phyloP scores from a whole-genome alignment of 2,113 vertebrate species.

The Passer montanus region DNA sequence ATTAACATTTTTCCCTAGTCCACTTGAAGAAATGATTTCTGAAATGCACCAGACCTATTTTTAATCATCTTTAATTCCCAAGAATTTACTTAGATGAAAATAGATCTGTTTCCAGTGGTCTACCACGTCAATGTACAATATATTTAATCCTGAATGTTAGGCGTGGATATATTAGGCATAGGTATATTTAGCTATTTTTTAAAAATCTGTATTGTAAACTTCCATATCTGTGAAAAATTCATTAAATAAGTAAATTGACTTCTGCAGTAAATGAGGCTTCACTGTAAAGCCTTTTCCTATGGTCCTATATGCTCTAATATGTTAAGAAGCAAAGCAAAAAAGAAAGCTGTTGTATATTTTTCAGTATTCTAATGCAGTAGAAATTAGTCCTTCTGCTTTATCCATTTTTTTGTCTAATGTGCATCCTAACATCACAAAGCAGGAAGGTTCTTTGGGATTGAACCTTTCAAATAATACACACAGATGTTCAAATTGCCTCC shows the following conservation, averaged over 20 bases:
- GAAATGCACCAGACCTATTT: background rate
- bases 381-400: background rate
- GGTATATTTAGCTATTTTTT: background rate
- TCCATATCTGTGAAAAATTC: background rate
- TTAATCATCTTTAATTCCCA: background rate
- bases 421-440: background rate
- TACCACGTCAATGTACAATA: background rate
- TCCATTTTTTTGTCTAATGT: background rate
- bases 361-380: background rate
- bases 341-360: background rate
- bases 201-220: background rate
- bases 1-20: background rate
- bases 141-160: background rate
- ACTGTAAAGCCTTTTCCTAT: background rate
- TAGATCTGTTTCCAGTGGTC: background rate
- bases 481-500: constrained; percentile 61
- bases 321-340: background rate
- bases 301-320: background rate
- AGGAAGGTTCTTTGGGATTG: constrained; percentile 4
- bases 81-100: background rate
- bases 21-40: background rate
- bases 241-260: background rate
- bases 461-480: constrained; percentile 14
- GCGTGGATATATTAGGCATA: background rate
- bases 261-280: background rate